Conservation (phyloP, 2,888 invertebrate genomes). For the Nesidiocoris tenuis region DNA sequence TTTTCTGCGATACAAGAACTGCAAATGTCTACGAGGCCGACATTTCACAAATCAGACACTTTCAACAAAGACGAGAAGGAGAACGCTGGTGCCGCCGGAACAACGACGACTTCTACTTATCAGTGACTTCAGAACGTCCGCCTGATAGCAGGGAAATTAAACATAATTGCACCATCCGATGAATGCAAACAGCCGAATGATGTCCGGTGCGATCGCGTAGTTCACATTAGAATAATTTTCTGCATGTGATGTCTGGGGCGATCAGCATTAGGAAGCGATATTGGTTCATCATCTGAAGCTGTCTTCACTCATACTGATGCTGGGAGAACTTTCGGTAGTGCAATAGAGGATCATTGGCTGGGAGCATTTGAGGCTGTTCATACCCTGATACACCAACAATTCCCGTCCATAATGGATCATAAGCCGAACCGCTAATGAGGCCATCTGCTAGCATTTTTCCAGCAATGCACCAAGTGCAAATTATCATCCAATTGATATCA, state of each 20-base stretch:
- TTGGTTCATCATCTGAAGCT: not conserved
- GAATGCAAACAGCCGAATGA: not conserved
- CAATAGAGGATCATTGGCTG: no score
- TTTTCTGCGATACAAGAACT: conserved; percentile 61
- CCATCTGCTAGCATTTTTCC: no score
- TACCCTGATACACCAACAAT: no score
- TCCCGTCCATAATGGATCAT: no score
- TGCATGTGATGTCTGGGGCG: not conserved
- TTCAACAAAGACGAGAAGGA: conserved; percentile 63
- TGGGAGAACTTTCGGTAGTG: not conserved
- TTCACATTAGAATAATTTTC: not conserved
- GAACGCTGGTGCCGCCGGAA: conserved; percentile 15
- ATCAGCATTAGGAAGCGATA: not conserved
- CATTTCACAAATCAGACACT: conserved; percentile 78
- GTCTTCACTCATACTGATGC: no score
- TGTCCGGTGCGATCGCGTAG: no score
- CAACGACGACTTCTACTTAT: conserved; percentile 31
- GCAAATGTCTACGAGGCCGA: conserved; percentile 54
- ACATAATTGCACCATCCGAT: not conserved
- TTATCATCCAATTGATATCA: no score
- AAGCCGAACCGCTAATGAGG: no score
- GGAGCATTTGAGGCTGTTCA: no score
- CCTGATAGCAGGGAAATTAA: not conserved
- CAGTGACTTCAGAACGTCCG: conserved; percentile 6
- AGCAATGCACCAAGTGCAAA: no score